Evolutionary conservation across 1,140 invertebrate species (phyloP).

Genomic region (Aleiodes sp.): DNA sequence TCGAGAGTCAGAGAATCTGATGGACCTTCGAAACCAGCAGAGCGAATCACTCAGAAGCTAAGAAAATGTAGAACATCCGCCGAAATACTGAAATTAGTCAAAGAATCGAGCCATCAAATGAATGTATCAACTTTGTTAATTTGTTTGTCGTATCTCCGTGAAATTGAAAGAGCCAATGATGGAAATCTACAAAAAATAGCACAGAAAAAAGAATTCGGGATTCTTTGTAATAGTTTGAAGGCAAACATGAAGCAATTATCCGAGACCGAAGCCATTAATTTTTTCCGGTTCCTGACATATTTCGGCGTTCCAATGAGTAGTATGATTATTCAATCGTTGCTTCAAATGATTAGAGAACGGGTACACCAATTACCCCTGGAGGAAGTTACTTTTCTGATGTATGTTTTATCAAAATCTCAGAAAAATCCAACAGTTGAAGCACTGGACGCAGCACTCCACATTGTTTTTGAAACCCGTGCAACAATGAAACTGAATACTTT

Average conservation of each 20-base stretch:
- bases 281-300: conserved; percentile 68
- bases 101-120: too few species aligned
- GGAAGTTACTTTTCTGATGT: conserved; percentile 71
- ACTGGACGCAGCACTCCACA: conserved; percentile 69
- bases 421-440: conserved; percentile 69
- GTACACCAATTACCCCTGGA: conserved; percentile 70
- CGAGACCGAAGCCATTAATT: conserved; percentile 66
- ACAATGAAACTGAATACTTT: conserved; percentile 65
- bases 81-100: too few species aligned
- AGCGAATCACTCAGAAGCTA: too few species aligned
- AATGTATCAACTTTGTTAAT: too few species aligned
- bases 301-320: conserved; percentile 68
- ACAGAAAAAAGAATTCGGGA: conserved; percentile 55
- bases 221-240: conserved; percentile 66
- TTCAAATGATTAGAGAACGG: conserved; percentile 70
- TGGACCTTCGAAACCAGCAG: too few species aligned
- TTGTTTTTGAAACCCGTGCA: conserved; percentile 71
- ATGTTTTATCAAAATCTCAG: conserved; percentile 63
- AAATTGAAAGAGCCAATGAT: too few species aligned
- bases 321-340: conserved; percentile 69
- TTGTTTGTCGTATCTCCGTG: too few species aligned
- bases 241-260: conserved; percentile 65
- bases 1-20: too few species aligned
- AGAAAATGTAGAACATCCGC: too few species aligned
- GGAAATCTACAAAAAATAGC: too few species aligned